Base-by-base conservation (phyloP, 30 jellyfish, hydroid and myxozoan species). In the Aurelia sp. region DNA sequence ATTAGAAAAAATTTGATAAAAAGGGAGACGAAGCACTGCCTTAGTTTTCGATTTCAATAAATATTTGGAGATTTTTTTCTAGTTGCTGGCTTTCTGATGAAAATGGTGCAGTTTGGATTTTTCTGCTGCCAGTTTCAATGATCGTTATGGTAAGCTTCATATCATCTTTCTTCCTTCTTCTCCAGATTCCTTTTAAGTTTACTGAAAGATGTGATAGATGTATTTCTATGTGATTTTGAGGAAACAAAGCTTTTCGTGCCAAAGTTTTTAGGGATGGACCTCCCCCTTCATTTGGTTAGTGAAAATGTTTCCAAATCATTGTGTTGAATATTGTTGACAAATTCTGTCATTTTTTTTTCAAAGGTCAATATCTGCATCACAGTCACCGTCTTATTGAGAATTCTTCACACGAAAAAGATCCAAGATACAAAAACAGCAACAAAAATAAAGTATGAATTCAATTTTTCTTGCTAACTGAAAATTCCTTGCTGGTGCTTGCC, bases 71-170 rank as follows among this genome's bases (percentile, higher is more conserved):
- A 63, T 13, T 68, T 15, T 7, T 60, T 37, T 35, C 20, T 27
- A 76, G 87, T 33, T 76, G 87, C 76, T 76, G 87, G 87, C 74
- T 76, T 30, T 8, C 64, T 20, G 15, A 33, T 11, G 62, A 76
- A 20, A 76, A 62, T 30, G 87, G 87, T 15, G 66, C 87, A 33
- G 11, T 76, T 21, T 76, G 87, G 87, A 65, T 76, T 31, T 76
- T 76, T 31, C 87, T 76, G 2, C 65, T 27, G 5, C 87, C 87
- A 2, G 87, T 59, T 17, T 35, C 87, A 20, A 3, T 61, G 19
- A 76, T 76, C 16, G 37, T 60, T 0, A 58, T 59, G 87, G 87
- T 76, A 33, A 44, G 55, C 55, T 6, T 44, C 55, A 44, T 44
- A 8, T 44, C 0, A 10, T 8, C 55, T 44, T 44, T 44, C 15